Evolutionary conservation across 2,113 vertebrate genomes (phyloP), one percentile per base, ranked within the genome.

Genomic region (Gallinago media): DNA sequence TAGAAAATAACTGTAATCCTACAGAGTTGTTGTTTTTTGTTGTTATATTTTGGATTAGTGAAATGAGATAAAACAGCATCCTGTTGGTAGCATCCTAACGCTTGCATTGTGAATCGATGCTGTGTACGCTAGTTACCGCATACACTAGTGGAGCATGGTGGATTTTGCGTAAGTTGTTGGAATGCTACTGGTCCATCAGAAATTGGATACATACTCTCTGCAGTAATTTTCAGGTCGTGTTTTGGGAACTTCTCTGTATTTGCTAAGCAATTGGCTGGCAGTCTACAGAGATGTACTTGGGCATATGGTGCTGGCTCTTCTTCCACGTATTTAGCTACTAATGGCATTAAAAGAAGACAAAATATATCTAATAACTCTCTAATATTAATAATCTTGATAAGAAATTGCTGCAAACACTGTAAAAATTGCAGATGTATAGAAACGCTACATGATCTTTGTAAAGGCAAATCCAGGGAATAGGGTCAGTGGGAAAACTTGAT

Each of bases 291-390:
- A 70, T 55, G 32, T 77, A 67, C 20, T 58, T 88, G 46, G 49
- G 58, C 79, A 84, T 80, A 80, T 89, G 76, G 78, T 47, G 10
- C 58, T 78, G 66, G 61, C 49, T 84, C 14, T 7, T 86, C 80
- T 88, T 85, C 56, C 29, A 3, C 42, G 2, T 82, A 22, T 84
- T 78, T 92, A 85, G 29, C 71, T 81, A 80, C 38, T 91, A 68
- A 85, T 77, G 50, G 26, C 38, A 58, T 89, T 85, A 87, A 91
- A 94, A 85, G 62, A 89, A 92, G 65, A 68, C 91, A 78, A 88
- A 74, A 93, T 75, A 8, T 17, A 70, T 89, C 49, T 84, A 94
- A 54, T 91, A 74, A 9, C 27, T 77, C 42, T 85, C 55, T 86
- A 86, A 82, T 94, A 89, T 56, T 90, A 88, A 74, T 87, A 78